These are phyloP conservation scores for Aphis craccivora DNA, from an alignment of 1,140 invertebrate species.

Conservation along the genomic window DNA sequence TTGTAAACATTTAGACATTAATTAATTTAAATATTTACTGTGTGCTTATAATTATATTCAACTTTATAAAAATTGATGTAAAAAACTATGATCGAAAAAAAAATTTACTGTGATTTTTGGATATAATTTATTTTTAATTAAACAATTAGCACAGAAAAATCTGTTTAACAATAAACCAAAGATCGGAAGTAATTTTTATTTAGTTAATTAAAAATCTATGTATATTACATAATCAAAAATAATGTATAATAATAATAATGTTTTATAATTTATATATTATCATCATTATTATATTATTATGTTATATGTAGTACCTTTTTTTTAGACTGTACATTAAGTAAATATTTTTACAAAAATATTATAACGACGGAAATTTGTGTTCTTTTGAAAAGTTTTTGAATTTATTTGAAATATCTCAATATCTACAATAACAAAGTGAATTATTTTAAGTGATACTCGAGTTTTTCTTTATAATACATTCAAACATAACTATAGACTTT, in stretches of 20 bases:
- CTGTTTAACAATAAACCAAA: not conserved
- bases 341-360: not conserved
- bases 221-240: not conserved
- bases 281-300: not conserved
- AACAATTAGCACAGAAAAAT: not conserved
- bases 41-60: not conserved
- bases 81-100: too few species aligned
- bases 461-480: not conserved
- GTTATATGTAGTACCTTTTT: not conserved
- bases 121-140: not conserved
- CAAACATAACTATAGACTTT: not conserved
- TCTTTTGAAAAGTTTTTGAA: constrained; percentile 10
- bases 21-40: not conserved
- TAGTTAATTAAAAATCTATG: not conserved
- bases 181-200: not conserved
- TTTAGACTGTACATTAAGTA: not conserved
- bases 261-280: not conserved
- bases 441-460: constrained; percentile 17
- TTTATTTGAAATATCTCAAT: not conserved
- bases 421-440: not conserved
- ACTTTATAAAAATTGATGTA: not conserved
- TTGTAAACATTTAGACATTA: not conserved
- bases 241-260: not conserved
- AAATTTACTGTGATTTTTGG: not conserved
- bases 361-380: not conserved